Evolutionary conservation across 2,888 invertebrate species (phyloP).

Genomic region (Odontocerum albicorne): DNA sequence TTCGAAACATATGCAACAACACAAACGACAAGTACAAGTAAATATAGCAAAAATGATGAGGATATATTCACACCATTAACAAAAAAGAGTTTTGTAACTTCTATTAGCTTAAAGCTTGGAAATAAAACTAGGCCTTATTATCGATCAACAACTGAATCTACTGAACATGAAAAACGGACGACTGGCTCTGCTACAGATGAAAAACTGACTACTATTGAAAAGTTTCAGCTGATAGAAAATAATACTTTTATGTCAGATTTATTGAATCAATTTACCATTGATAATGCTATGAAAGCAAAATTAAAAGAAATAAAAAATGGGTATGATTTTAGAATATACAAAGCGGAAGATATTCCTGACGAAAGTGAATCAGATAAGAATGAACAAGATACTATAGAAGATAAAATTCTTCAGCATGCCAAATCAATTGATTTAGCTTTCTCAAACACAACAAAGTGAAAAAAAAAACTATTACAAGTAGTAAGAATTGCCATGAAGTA

Average conservation of each 20-base stretch:
- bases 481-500: too few relatives aligned
- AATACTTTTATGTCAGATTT: slow-evolving; percentile 25
- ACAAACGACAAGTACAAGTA: slow-evolving; percentile 9
- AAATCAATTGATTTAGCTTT: too few relatives aligned
- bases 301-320: slow-evolving; percentile 34
- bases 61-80: slow-evolving; percentile 40
- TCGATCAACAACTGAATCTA: not conserved
- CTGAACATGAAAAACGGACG: slow-evolving; percentile 15
- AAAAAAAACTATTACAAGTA: too few relatives aligned
- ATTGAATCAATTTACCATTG: slow-evolving; percentile 25
- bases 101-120: slow-evolving; percentile 56
- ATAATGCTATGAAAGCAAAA: slow-evolving; percentile 35
- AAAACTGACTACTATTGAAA: slow-evolving; percentile 34
- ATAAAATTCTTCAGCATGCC: too few relatives aligned
- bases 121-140: slow-evolving; percentile 38
- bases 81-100: slow-evolving; percentile 55
- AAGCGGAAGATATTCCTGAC: slow-evolving; percentile 42
- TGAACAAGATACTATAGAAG: too few relatives aligned
- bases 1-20: slow-evolving; percentile 6
- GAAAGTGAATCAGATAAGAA: slow-evolving; percentile 43
- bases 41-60: slow-evolving; percentile 21
- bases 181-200: slow-evolving; percentile 36
- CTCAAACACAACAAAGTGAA: too few relatives aligned
- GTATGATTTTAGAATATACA: slow-evolving; percentile 38
- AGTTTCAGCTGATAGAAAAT: slow-evolving; percentile 23